Conservation (phyloP, 2,113 vertebrate species). For the Pseudorectes ferrugineus region DNA sequence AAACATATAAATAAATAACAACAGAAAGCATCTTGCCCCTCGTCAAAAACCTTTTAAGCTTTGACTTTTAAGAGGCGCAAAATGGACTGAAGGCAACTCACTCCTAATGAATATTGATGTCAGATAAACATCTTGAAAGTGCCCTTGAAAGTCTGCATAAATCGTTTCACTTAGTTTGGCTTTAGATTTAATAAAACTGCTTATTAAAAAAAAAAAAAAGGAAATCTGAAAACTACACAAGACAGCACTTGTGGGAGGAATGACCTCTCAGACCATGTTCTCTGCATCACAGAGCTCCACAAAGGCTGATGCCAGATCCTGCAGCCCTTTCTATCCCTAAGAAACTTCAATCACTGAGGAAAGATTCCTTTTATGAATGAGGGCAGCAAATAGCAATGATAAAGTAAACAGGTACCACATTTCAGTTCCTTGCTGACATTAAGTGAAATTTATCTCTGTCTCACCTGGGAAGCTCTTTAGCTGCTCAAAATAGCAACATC, state of each 20-base stretch:
- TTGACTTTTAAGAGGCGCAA: background rate
- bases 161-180: background rate
- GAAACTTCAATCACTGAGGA: background rate
- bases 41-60: background rate
- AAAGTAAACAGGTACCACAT: background rate
- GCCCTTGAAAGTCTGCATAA: background rate
- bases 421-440: background rate
- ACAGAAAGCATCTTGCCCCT: background rate
- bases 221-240: background rate
- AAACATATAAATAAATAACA: conserved; percentile 36
- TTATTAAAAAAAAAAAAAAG: background rate
- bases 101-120: background rate
- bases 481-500: background rate
- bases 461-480: background rate
- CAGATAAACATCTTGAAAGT: conserved; percentile 3
- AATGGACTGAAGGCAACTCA: background rate
- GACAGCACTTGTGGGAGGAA: background rate
- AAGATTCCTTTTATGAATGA: background rate
- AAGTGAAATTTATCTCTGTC: background rate
- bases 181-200: background rate
- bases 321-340: background rate
- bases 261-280: fast-evolving
- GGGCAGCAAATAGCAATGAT: background rate
- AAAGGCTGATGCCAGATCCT: background rate
- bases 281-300: background rate